Percentiles rank a stretch among this genome's conserved stretches.
Evolutionary conservation across 2,888 invertebrate species (phyloP).

Genomic region (Hirtodrosophila duncani): DNA sequence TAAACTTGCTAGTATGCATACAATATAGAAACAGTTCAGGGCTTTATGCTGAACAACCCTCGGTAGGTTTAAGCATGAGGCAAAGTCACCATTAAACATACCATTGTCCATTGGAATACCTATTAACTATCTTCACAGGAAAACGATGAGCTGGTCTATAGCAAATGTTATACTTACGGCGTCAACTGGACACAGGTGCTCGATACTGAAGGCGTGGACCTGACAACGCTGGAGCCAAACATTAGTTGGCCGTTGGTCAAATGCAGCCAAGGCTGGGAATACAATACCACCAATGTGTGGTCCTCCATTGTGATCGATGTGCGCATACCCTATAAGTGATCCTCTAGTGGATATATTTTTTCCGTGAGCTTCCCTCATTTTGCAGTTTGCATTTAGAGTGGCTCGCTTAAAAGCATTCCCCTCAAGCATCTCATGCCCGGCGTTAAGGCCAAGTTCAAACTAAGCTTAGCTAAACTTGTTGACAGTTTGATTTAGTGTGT

Average conservation of each 20-base stretch:
- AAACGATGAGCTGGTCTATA: conserved; percentile 80
- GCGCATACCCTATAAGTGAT: conserved; percentile 71
- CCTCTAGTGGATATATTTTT: too few species aligned
- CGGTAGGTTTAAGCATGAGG: too few species aligned
- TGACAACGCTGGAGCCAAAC: conserved; percentile 78
- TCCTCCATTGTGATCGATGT: conserved; percentile 93
- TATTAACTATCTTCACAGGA: conserved; percentile 47
- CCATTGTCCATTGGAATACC: too few species aligned
- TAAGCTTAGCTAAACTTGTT: conserved; percentile 1
- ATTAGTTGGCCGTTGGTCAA: conserved; percentile 83
- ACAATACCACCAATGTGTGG: conserved; percentile 83
- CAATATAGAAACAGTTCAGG: too few species aligned
- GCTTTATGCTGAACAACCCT: too few species aligned
- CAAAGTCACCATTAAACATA: too few species aligned
- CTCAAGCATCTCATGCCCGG: too few species aligned
- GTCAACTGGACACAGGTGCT: conserved; percentile 84
- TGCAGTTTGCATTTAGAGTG: conserved; percentile 34
- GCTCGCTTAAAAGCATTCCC: conserved; percentile 41
- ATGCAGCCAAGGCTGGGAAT: conserved; percentile 89
- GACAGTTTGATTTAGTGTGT: conserved; percentile 91
- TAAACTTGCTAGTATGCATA: too few species aligned
- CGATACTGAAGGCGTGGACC: conserved; percentile 45
- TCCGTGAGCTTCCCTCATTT: background rate
- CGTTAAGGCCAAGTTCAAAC: too few species aligned
- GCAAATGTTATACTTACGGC: conserved; percentile 85